phyloP scores from a whole-genome alignment of 1,140 invertebrate genomes.

The Reticulitermes speratus region DNA sequence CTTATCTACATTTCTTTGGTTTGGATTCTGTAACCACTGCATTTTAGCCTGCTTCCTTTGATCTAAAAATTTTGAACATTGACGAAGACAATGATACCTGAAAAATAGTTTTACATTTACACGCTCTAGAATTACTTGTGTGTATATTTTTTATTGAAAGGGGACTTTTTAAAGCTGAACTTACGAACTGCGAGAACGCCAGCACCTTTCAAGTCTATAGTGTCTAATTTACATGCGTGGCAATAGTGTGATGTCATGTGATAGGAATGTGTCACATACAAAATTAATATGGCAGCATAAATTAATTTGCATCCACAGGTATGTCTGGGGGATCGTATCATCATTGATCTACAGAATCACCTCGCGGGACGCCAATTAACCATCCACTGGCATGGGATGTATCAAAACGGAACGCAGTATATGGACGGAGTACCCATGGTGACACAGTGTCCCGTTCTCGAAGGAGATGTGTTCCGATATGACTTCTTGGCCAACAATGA shows the following conservation, averaged over 20 bases:
- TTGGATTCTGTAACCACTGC: too few relatives aligned
- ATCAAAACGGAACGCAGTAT: slow-evolving; percentile 49
- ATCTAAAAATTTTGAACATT: too few relatives aligned
- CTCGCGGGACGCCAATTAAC: slow-evolving; percentile 50
- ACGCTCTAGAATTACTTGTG: too few relatives aligned
- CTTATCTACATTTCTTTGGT: too few relatives aligned
- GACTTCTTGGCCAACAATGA: slow-evolving; percentile 46
- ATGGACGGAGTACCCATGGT: slow-evolving; percentile 70
- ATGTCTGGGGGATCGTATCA: slow-evolving; percentile 56
- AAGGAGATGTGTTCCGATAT: slow-evolving; percentile 59
- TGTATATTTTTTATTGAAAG: too few relatives aligned
- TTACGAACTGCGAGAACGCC: too few relatives aligned
- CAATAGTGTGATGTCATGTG: not conserved
- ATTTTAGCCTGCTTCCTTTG: too few relatives aligned
- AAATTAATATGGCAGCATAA: not conserved
- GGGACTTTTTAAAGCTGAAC: too few relatives aligned
- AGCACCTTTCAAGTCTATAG: too few relatives aligned
- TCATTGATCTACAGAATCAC: slow-evolving; percentile 60
- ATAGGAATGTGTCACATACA: not conserved
- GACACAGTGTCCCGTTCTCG: slow-evolving; percentile 65
- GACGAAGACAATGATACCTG: too few relatives aligned
- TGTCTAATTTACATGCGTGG: not conserved
- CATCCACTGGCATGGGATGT: slow-evolving; percentile 55
- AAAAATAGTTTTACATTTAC: too few relatives aligned
- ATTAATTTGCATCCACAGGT: slow-evolving; percentile 47